Evolutionary conservation across 2,113 vertebrate genomes (phyloP).

Genomic region (Mystacornis crossleyi): DNA sequence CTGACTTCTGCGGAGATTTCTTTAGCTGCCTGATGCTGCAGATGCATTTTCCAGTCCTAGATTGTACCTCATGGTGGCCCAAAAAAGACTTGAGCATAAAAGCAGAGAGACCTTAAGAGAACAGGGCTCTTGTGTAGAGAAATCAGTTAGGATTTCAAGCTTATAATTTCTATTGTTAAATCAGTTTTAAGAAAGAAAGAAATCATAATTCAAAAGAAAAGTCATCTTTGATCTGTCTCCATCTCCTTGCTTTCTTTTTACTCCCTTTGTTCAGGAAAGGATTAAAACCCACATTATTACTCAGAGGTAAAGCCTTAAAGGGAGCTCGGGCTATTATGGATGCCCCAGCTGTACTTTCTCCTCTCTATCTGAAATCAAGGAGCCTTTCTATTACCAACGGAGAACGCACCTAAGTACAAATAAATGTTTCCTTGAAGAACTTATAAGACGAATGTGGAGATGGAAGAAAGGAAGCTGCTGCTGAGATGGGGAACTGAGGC

Average conservation of each 20-base stretch:
- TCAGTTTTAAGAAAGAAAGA: conserved; percentile 12
- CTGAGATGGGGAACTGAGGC: background rate
- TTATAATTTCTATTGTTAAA: conserved; percentile 2
- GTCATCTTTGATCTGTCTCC: background rate
- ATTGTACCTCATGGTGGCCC: conserved; percentile 46
- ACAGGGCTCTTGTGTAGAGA: conserved; percentile 18
- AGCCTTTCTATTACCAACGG: background rate
- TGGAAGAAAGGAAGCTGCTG: background rate
- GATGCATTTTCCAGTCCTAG: conserved; percentile 45
- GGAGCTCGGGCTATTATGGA: background rate
- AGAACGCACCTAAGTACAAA: background rate
- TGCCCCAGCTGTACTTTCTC: background rate
- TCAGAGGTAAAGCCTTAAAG: background rate
- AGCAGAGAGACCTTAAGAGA: conserved; percentile 42
- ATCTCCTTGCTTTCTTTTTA: background rate
- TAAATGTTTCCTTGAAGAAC: background rate
- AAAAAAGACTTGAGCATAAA: conserved; percentile 43
- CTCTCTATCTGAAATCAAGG: background rate
- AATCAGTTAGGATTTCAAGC: background rate
- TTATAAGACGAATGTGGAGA: background rate
- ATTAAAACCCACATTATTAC: background rate
- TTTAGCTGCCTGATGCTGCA: conserved; percentile 47
- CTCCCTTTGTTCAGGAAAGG: background rate
- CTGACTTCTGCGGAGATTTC: conserved; percentile 53
- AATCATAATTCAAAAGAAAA: conserved; percentile 20